phyloP scores from a whole-genome alignment of 2,113 vertebrate genomes.

The Bubo scandiacus region DNA sequence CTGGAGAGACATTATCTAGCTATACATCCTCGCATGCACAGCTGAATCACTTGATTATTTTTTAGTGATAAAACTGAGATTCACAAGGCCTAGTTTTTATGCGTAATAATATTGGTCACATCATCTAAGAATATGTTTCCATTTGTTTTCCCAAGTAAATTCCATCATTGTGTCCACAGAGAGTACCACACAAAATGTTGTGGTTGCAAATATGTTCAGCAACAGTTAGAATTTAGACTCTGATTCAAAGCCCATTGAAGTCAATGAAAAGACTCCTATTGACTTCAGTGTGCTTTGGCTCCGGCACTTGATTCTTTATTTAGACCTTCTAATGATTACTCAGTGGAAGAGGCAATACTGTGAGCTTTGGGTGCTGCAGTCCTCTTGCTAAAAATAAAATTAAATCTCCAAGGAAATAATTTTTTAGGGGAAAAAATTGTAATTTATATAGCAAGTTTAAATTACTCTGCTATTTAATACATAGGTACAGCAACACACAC shows the following conservation, averaged over 20 bases:
- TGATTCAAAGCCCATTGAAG: conserved; percentile 49
- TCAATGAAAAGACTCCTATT: conserved; percentile 30
- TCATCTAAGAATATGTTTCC: background rate
- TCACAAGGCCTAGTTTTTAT: background rate
- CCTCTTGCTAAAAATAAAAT: conserved; percentile 18
- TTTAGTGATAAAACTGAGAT: background rate
- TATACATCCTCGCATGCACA: background rate
- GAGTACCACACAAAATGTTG: conserved; percentile 25
- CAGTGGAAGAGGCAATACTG: background rate
- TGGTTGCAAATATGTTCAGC: conserved; percentile 27
- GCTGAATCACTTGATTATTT: background rate
- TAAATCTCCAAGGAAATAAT: background rate
- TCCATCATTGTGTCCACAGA: background rate
- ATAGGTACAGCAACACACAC: background rate
- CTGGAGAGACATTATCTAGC: background rate
- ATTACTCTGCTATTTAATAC: background rate
- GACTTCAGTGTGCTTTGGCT: conserved; percentile 49
- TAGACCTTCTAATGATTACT: conserved; percentile 35
- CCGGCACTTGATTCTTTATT: conserved; percentile 28
- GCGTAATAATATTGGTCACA: background rate
- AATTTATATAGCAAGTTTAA: background rate
- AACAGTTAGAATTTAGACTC: conserved; percentile 26
- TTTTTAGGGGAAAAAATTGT: background rate
- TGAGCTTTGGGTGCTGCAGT: background rate
- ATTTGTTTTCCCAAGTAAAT: conserved; percentile 28